Conservation (phyloP, 1,140 invertebrate species). For the Lethocerus indicus region DNA sequence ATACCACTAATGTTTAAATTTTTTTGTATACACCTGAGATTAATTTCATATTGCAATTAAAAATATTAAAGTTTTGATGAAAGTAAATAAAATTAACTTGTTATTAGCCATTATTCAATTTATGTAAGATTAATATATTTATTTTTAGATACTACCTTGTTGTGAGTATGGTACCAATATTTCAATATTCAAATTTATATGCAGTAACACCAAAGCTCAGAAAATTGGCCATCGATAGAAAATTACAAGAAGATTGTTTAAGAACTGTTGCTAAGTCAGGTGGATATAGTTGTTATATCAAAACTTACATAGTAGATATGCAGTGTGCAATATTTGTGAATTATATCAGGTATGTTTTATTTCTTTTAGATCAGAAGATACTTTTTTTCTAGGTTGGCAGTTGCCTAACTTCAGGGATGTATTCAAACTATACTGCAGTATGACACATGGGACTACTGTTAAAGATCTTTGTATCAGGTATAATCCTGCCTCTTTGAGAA, state of each 20-base stretch:
- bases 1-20: too few relatives aligned
- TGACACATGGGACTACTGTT: conserved; percentile 72
- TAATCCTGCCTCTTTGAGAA: conserved; percentile 51
- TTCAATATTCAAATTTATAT: conserved; percentile 90
- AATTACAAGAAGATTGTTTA: conserved; percentile 58
- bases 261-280: conserved; percentile 46
- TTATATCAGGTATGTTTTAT: not conserved
- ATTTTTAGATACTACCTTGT: conserved; percentile 49
- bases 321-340: not conserved
- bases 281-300: conserved; percentile 18
- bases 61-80: too few relatives aligned
- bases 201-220: conserved; percentile 68
- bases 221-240: conserved; percentile 43
- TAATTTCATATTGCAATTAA: too few relatives aligned
- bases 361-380: not conserved
- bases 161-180: conserved; percentile 67
- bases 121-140: conserved; percentile 11
- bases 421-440: conserved; percentile 60
- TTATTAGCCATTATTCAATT: not conserved
- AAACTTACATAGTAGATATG: not conserved
- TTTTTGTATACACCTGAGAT: too few relatives aligned
- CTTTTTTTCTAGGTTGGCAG: conserved; percentile 26
- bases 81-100: not conserved
- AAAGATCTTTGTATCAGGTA: conserved; percentile 65
- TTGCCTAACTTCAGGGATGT: conserved; percentile 54